Evolutionary conservation across 2,113 vertebrate genomes (phyloP).

Genomic region (Catharus fuscescens): DNA sequence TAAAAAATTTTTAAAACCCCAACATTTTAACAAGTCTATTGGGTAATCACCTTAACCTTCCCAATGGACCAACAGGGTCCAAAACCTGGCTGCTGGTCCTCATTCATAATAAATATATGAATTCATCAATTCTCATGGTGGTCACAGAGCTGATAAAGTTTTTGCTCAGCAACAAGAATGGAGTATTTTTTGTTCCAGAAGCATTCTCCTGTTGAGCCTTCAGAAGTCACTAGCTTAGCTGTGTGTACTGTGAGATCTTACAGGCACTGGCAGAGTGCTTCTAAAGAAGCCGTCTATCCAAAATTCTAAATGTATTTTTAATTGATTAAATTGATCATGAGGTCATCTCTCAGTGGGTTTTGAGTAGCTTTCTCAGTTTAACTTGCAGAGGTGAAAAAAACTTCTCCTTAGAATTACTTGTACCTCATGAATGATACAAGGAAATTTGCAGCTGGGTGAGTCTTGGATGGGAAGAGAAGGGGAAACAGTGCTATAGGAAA

Average conservation of each 20-base stretch:
- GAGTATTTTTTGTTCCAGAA: neutral
- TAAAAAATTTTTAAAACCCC: neutral
- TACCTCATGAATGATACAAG: neutral
- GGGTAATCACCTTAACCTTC: neutral
- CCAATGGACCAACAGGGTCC: neutral
- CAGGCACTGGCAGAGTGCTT: neutral
- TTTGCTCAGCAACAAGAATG: neutral
- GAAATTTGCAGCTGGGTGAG: neutral
- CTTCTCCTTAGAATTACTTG: neutral
- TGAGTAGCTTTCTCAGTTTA: neutral
- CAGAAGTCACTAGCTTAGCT: neutral
- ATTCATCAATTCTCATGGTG: neutral
- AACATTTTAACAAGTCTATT: neutral
- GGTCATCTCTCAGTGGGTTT: neutral
- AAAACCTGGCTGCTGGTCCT: neutral
- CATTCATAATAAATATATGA: neutral
- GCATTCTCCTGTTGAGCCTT: neutral
- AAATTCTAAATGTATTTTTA: neutral
- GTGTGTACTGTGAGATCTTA: neutral
- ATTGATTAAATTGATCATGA: neutral
- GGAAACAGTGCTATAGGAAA: neutral
- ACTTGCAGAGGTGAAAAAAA: neutral
- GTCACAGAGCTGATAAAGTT: neutral
- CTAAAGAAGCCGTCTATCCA: neutral
- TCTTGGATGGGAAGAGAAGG: neutral